Evolutionary conservation across 2,797 vertebrate genomes (phyloP).

Genomic region (Chromis chromis): DNA sequence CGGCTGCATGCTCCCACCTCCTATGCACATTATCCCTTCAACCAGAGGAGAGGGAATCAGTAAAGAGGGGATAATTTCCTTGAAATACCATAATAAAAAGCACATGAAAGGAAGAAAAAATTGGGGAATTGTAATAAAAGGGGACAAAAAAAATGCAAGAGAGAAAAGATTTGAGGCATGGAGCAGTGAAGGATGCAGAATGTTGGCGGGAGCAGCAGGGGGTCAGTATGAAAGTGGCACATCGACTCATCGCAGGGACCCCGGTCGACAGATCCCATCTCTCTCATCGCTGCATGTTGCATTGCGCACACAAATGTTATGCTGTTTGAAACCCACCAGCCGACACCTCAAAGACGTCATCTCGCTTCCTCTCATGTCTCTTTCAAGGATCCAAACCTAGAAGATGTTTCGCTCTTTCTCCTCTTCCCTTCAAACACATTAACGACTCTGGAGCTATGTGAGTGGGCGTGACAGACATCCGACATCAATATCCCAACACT

Average conservation of each 20-base stretch:
- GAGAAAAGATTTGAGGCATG: constrained; percentile 23
- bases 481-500: constrained; percentile 38
- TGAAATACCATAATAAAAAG: constrained; percentile 61
- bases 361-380: constrained; percentile 26
- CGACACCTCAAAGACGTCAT: constrained; percentile 58
- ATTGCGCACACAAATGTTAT: constrained; percentile 69
- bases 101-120: constrained; percentile 29
- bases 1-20: constrained; percentile 39
- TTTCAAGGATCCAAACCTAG: constrained; percentile 17
- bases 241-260: constrained; percentile 30
- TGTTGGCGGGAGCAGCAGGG: constrained; percentile 22
- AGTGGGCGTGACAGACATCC: constrained; percentile 30
- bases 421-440: constrained; percentile 31
- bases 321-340: constrained; percentile 62
- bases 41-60: constrained; percentile 52
- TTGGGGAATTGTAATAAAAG: constrained; percentile 13
- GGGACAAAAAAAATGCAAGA: constrained; percentile 26
- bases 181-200: constrained; percentile 13
- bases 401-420: constrained; percentile 11
- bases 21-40: constrained; percentile 63
- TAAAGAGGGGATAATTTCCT: constrained; percentile 46
- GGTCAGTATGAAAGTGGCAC: constrained; percentile 22
- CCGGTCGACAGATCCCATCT: constrained; percentile 37
- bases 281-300: constrained; percentile 40
- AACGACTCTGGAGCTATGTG: constrained; percentile 29